Evolutionary conservation across 2,113 vertebrate genomes (phyloP).

Genomic region (Triplophysa rosa): DNA sequence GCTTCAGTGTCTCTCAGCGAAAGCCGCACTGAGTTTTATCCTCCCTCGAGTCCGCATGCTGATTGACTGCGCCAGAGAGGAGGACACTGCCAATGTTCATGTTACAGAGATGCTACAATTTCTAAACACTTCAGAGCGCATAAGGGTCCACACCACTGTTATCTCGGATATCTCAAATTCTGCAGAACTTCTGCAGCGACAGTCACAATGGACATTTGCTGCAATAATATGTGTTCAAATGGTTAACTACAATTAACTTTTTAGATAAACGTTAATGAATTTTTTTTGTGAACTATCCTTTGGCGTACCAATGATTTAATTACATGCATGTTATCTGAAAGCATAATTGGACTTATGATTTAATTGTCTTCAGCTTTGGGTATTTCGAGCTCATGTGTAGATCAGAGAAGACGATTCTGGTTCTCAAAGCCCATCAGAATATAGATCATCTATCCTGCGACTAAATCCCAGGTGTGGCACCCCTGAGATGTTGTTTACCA

Average conservation of each 20-base stretch:
- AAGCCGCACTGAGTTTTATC: constrained; percentile 31
- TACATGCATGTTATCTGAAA: background rate
- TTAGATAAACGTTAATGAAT: background rate
- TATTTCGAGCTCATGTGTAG: constrained; percentile 31
- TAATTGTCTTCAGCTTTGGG: constrained; percentile 1
- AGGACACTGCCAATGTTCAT: constrained; percentile 28
- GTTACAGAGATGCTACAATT: constrained; percentile 20
- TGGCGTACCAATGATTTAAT: constrained; percentile 4
- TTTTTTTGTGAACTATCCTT: constrained; percentile 4
- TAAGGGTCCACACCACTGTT: background rate
- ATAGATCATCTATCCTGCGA: background rate
- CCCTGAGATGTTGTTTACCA: constrained; percentile 32
- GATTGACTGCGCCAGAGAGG: constrained; percentile 23
- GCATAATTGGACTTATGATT: constrained; percentile 19
- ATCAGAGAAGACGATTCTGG: constrained; percentile 9
- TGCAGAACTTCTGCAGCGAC: no score
- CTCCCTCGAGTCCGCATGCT: constrained; percentile 33
- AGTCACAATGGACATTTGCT: background rate
- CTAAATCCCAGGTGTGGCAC: constrained; percentile 34
- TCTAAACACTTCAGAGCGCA: constrained; percentile 9
- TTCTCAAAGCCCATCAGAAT: background rate
- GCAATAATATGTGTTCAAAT: background rate
- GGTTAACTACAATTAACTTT: background rate
- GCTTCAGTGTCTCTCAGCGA: constrained; percentile 3
- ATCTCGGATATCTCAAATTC: no score